A percentile compares a stretch with the other conserved stretches of the same genome.
Evolutionary conservation across 2,888 invertebrate species (phyloP).

Genomic region (Arge pagana): DNA sequence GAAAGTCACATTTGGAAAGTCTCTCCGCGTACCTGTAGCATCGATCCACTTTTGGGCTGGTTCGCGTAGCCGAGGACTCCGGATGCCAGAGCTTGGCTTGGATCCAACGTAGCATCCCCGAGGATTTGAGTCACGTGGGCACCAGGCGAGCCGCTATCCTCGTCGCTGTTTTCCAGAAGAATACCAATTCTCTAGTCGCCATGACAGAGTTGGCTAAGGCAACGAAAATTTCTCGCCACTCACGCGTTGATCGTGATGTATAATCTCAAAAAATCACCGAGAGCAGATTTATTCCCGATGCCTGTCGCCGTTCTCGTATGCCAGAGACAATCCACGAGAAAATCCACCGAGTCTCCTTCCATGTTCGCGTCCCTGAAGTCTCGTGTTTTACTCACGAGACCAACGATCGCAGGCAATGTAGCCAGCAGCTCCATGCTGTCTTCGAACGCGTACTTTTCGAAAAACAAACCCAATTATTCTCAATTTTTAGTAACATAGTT

Average conservation of each 20-base stretch:
- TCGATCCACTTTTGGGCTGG: slow-evolving; percentile 45
- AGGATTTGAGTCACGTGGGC: slow-evolving; percentile 48
- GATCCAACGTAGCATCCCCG: slow-evolving; percentile 39
- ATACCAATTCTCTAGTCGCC: too few relatives aligned
- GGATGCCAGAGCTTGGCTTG: slow-evolving; percentile 45
- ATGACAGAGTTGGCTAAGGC: slow-evolving; percentile 46
- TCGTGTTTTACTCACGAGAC: slow-evolving; percentile 33
- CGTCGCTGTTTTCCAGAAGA: too few relatives aligned
- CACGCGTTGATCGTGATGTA: slow-evolving; percentile 47
- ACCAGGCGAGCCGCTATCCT: slow-evolving; percentile 63
- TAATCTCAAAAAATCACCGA: slow-evolving; percentile 44
- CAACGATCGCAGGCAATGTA: slow-evolving; percentile 46
- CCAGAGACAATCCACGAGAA: slow-evolving; percentile 40
- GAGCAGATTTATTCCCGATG: slow-evolving; percentile 31
- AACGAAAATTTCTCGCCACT: slow-evolving; percentile 33
- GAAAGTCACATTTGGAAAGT: too few relatives aligned
- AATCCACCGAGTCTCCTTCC: slow-evolving; percentile 45
- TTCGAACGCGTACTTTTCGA: slow-evolving; percentile 44
- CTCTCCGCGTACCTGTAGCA: slow-evolving; percentile 38
- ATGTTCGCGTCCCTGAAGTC: slow-evolving; percentile 27
- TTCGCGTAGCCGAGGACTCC: slow-evolving; percentile 40
- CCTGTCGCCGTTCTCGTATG: slow-evolving; percentile 24
- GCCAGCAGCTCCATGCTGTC: slow-evolving; percentile 51
- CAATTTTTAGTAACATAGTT: slow-evolving; percentile 4
- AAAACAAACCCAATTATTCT: slow-evolving; percentile 2